Conservation (phyloP, 2,113 vertebrate genomes). For the Ciconia stormi region DNA sequence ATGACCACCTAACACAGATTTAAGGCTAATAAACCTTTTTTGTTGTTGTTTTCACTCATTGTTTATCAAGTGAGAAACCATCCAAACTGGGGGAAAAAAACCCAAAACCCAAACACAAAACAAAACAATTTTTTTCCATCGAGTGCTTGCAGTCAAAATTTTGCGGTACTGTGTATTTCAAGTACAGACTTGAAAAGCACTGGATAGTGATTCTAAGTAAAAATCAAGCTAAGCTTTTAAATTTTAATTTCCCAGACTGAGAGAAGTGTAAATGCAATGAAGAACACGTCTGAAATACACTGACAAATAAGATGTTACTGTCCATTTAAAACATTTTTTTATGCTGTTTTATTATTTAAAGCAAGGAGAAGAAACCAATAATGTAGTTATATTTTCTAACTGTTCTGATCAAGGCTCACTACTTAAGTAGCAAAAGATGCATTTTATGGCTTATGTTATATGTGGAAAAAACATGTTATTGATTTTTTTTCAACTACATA, state of each 20-base stretch:
- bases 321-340: not conserved
- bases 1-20: not conserved
- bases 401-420: not conserved
- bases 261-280: not conserved
- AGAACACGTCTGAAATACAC: not conserved
- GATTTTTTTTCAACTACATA: not conserved
- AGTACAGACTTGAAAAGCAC: not conserved
- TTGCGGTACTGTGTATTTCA: not conserved
- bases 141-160: not conserved
- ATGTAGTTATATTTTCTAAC: not conserved
- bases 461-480: not conserved
- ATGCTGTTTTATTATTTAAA: not conserved
- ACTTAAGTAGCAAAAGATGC: not conserved
- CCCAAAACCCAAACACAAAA: not conserved
- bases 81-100: not conserved
- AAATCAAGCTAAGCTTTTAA: not conserved
- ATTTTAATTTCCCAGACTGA: not conserved
- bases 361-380: not conserved
- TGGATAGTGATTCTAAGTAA: not conserved
- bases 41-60: not conserved
- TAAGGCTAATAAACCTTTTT: not conserved
- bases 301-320: not conserved
- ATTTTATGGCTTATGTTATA: not conserved
- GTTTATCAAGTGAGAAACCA: not conserved
- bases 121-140: not conserved